Evolutionary conservation across 1,140 invertebrate species (phyloP), one percentile per base, ranked within the genome.

Genomic region (Procambarus virginalis): DNA sequence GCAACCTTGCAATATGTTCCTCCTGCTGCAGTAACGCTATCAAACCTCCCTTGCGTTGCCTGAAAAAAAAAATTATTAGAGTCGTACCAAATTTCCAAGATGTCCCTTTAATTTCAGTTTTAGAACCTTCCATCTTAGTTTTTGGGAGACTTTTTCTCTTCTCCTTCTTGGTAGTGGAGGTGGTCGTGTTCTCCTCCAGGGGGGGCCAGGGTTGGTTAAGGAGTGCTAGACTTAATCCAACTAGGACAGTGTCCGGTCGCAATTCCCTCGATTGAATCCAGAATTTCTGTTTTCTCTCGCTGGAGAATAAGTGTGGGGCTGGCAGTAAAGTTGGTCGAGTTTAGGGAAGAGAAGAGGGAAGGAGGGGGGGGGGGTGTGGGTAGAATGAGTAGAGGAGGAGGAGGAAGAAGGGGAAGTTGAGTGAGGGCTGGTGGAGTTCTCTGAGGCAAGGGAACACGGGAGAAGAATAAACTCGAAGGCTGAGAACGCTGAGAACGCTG

Each of bases 251-350:
- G 64, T 68, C 64, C 64, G 64, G 12, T 68, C 64, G 5, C 64
- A 17, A 68, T 68, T 68, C 64, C 64, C 10, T 68, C 64, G 64
- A 68, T 20, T 68, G 64, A 68, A 68, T 20, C 64, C 64, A n/a
- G 64, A 68, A 68, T 68, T 68, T 68, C 51, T 68, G 64, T 68
- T 68, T 68, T 68, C 64, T 68, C 64, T 68, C 64, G 5, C 64
- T 68, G 76, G 45, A 51, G 45, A 48, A 48, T 20, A 48, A 51
- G 49, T 46, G 20, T 20, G 49, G 76, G 45, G 12, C 17, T 49
- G 45, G 45, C 5, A 78, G 45, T 20, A 48, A 78, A 51, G 45
- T 46, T 49, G 45, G 45, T 17, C 8, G 45, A 78, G 76, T 49
- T 46, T 20, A 45, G 10, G 45, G 45, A 10, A 12, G 8, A 17